phyloP scores from a whole-genome alignment of 2,113 vertebrate genomes.

The Cheirogaleus medius region DNA sequence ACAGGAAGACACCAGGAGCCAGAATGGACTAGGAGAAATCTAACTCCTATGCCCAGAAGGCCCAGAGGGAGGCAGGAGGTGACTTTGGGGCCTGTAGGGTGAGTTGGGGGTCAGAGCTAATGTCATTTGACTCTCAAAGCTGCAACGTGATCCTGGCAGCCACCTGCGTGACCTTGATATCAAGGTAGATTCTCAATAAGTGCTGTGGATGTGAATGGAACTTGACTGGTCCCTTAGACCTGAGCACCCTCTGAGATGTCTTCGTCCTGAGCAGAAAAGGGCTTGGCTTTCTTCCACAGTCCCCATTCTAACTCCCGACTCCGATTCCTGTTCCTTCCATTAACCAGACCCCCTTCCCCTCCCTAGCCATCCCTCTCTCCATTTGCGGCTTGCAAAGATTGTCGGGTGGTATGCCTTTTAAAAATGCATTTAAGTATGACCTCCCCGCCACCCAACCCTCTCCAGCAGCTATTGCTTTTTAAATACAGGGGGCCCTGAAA shows the following conservation, averaged over 20 bases:
- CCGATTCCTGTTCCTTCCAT: conserved; percentile 74
- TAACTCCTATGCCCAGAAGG: neutral
- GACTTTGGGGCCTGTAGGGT: neutral
- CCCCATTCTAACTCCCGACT: conserved; percentile 52
- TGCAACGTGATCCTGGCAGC: neutral
- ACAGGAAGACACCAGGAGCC: neutral
- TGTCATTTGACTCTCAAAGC: neutral
- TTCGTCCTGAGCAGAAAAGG: conserved; percentile 72
- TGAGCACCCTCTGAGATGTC: conserved; percentile 43
- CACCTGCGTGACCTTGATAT: neutral
- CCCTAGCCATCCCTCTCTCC: neutral
- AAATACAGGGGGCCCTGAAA: conserved; percentile 48
- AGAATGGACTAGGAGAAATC: rapidly evolving
- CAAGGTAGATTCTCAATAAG: neutral
- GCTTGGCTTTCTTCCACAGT: conserved; percentile 38
- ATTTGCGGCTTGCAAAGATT: conserved; percentile 13
- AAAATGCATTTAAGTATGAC: conserved; percentile 26
- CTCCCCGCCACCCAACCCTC: neutral
- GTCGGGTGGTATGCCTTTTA: conserved; percentile 63
- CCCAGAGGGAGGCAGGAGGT: neutral
- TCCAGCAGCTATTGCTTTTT: neutral
- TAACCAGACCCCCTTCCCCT: neutral
- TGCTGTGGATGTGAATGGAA: neutral
- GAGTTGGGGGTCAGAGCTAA: neutral
- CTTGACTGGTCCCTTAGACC: neutral